Conservation (phyloP, 2,113 vertebrate genomes). For the Sterna hirundo region DNA sequence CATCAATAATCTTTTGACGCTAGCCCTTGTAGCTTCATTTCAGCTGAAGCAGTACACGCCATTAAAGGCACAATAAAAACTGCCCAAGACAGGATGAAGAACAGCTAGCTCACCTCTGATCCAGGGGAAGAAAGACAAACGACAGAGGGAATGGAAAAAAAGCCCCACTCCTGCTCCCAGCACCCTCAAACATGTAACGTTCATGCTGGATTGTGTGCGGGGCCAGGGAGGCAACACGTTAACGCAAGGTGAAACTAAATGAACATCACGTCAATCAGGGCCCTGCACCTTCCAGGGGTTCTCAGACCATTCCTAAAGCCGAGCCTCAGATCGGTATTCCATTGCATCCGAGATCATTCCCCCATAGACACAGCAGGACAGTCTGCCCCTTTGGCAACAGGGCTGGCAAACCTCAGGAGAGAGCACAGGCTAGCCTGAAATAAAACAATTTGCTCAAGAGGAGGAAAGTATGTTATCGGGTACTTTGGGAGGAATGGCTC, state of each 20-base stretch:
- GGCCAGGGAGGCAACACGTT: neutral
- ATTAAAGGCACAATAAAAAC: neutral
- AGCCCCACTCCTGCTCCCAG: neutral
- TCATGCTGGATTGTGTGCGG: rapidly evolving
- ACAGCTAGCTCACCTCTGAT: neutral
- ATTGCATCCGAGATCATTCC: neutral
- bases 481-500: neutral
- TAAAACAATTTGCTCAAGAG: neutral
- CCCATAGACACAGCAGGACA: neutral
- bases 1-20: neutral
- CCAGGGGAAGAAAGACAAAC: neutral
- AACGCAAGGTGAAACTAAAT: neutral
- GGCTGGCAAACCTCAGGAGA: neutral
- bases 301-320: neutral
- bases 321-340: neutral
- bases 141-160: neutral
- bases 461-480: neutral
- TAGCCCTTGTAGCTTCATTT: neutral
- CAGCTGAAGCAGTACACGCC: neutral
- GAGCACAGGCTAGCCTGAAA: neutral
- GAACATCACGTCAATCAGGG: neutral
- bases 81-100: neutral
- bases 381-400: neutral
- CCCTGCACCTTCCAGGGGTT: neutral
- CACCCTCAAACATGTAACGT: neutral